Evolutionary conservation across 23 tunicate species (phyloP).

Genomic region (Ciona savignyi): DNA sequence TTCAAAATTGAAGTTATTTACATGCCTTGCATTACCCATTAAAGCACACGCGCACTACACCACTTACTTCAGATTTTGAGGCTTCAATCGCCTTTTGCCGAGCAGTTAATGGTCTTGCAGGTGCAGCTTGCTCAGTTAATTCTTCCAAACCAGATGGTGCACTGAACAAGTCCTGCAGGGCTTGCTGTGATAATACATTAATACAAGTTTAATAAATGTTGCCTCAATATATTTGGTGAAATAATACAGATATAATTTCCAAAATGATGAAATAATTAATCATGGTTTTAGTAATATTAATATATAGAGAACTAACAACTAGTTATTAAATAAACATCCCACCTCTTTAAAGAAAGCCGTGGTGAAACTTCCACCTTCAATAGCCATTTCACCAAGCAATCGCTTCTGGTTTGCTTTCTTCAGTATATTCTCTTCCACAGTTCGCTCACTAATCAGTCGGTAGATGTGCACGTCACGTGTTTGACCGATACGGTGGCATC

Average conservation of each 20-base stretch:
- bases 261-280: too few species aligned
- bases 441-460: slow-evolving; percentile 76
- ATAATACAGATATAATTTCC: too few species aligned
- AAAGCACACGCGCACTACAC: background rate
- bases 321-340: background rate
- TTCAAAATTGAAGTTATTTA: too few species aligned
- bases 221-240: too few species aligned
- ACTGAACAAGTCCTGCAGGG: slow-evolving; percentile 48
- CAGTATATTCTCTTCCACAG: slow-evolving; percentile 93
- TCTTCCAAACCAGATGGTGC: slow-evolving; percentile 81
- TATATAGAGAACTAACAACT: too few species aligned
- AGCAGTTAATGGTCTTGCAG: slow-evolving; percentile 34
- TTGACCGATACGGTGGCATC: slow-evolving; percentile 99
- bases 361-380: slow-evolving; percentile 95
- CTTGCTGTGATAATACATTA: background rate
- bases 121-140: slow-evolving; percentile 17
- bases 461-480: slow-evolving; percentile 97
- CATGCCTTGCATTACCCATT: too few species aligned
- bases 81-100: slow-evolving; percentile 68
- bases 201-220: background rate
- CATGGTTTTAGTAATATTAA: too few species aligned
- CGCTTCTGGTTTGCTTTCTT: slow-evolving; percentile 97
- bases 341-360: slow-evolving; percentile 89
- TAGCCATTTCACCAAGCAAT: slow-evolving; percentile 78
- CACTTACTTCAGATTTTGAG: slow-evolving; percentile 24